phyloP scores from a whole-genome alignment of 2,113 vertebrate genomes.

The Megatriorchis doriae region DNA sequence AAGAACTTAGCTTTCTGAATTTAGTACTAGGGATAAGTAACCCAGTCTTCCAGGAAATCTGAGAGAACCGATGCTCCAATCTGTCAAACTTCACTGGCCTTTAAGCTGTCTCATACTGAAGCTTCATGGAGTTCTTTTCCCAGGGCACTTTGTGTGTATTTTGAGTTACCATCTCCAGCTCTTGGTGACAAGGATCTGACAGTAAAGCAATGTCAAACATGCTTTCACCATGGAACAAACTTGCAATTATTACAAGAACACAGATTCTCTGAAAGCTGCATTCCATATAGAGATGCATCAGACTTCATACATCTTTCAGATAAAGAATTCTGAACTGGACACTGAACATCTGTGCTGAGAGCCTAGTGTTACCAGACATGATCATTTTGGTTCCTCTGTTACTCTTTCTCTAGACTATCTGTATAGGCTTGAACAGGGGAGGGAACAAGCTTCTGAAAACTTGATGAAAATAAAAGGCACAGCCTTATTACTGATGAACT shows the following conservation, averaged over 20 bases:
- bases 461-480: not conserved
- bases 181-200: not conserved
- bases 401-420: not conserved
- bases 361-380: accelerated
- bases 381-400: not conserved
- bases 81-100: not conserved
- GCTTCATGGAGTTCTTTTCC: not conserved
- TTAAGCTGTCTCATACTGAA: not conserved
- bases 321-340: not conserved
- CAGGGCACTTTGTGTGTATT: not conserved
- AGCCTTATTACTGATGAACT: not conserved
- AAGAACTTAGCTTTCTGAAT: not conserved
- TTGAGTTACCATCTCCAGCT: not conserved
- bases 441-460: not conserved
- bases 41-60: not conserved
- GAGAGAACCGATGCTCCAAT: not conserved
- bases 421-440: not conserved
- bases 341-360: too few relatives aligned
- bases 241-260: not conserved
- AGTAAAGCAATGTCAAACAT: not conserved
- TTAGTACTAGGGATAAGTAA: not conserved
- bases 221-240: not conserved
- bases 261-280: not conserved
- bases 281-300: not conserved
- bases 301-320: not conserved